phyloP scores from a whole-genome alignment of 2,888 invertebrate species.

The Nycteola revayana region DNA sequence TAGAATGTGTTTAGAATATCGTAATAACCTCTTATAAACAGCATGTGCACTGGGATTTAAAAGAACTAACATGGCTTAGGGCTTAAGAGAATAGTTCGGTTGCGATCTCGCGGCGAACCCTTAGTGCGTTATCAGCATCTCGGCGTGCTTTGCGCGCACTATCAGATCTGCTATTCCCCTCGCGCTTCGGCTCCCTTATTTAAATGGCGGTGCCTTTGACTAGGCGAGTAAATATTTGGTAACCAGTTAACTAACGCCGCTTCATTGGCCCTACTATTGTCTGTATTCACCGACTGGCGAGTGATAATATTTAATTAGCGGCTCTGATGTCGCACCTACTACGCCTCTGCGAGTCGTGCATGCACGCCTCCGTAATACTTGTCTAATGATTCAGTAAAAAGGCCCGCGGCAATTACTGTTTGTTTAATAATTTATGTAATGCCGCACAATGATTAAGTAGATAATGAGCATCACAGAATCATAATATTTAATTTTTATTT shows the following conservation, averaged over 20 bases:
- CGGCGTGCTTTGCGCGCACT: conserved; percentile 58
- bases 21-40: not conserved
- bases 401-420: conserved; percentile 63
- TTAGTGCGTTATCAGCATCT: conserved; percentile 59
- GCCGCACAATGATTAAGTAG: conserved; percentile 56
- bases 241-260: conserved; percentile 73
- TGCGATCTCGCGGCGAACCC: conserved; percentile 50
- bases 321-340: conserved; percentile 72
- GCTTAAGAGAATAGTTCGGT: too few species aligned
- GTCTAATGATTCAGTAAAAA: conserved; percentile 55
- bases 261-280: conserved; percentile 71
- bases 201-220: conserved; percentile 72
- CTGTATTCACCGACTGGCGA: conserved; percentile 62
- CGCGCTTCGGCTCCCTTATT: conserved; percentile 55
- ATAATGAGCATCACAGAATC: conserved; percentile 56
- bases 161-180: conserved; percentile 63
- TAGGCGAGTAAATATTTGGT: conserved; percentile 72
- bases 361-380: conserved; percentile 44
- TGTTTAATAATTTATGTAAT: conserved; percentile 56
- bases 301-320: conserved; percentile 81
- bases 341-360: conserved; percentile 43
- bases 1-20: too few species aligned
- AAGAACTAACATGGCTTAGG: conserved; percentile 51
- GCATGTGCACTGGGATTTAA: conserved; percentile 24
- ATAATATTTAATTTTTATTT: conserved; percentile 54